Percentiles rank a stretch among this genome's conserved stretches.
Evolutionary conservation across 2,888 invertebrate genomes (phyloP).

Genomic region (Disparrhopalites patrizii): DNA sequence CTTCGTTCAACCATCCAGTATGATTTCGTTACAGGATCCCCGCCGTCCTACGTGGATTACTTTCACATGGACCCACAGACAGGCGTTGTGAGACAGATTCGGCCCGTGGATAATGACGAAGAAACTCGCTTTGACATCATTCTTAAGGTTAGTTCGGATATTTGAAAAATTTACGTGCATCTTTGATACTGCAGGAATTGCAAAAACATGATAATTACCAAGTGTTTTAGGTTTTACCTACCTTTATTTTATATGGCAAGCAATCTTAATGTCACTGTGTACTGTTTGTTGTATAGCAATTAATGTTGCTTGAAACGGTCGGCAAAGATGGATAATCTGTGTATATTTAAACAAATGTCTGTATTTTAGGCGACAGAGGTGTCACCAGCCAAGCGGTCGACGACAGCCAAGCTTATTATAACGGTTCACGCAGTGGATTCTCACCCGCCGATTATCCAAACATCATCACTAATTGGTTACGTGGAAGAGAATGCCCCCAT

Average conservation of each 20-base stretch:
- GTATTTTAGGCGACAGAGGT: slow-evolving; percentile 70
- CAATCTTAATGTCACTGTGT: neutral
- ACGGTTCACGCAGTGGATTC: slow-evolving; percentile 82
- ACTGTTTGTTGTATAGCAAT: neutral
- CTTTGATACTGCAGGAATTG: too few species aligned
- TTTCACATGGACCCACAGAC: slow-evolving; percentile 77
- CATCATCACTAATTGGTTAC: slow-evolving; percentile 68
- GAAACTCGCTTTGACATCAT: slow-evolving; percentile 70
- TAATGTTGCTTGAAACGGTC: too few species aligned
- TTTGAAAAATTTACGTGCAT: too few species aligned
- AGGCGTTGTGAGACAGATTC: slow-evolving; percentile 75
- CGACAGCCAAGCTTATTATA: slow-evolving; percentile 75
- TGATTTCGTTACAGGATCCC: slow-evolving; percentile 74
- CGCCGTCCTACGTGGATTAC: slow-evolving; percentile 70
- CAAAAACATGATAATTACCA: neutral
- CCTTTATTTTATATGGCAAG: too few species aligned
- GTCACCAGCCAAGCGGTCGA: slow-evolving; percentile 70
- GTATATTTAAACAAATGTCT: neutral
- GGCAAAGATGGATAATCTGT: neutral
- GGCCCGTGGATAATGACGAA: slow-evolving; percentile 73
- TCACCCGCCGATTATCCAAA: slow-evolving; percentile 72
- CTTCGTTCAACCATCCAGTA: slow-evolving; percentile 77
- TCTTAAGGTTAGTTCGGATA: slow-evolving; percentile 66
- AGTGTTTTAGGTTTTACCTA: neutral
- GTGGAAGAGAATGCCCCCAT: slow-evolving; percentile 81